These are phyloP conservation scores for Tipula helvola DNA, from an alignment of 2,888 invertebrate species.

Conservation along the genomic window DNA sequence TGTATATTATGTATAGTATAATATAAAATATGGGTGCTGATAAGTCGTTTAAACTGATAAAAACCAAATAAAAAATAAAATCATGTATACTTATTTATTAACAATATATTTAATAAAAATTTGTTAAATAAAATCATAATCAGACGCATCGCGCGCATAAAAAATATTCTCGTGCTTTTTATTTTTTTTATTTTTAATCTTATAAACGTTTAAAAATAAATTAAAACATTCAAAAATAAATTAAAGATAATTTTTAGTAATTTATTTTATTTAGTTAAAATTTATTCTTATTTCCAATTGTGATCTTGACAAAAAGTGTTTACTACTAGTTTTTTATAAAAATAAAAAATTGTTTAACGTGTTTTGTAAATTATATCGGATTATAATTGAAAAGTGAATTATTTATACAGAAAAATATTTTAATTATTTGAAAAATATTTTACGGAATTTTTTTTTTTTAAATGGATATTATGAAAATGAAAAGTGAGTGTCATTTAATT, in stretches of 20 bases:
- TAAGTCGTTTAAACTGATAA: not conserved
- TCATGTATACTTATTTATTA: not conserved
- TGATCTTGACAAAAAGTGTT: conserved; percentile 4
- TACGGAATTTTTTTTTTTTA: not conserved
- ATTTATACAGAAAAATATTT: not conserved
- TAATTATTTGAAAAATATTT: not conserved
- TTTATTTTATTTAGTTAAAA: not conserved
- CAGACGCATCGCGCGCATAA: not conserved
- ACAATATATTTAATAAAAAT: not conserved
- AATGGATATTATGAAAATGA: not conserved
- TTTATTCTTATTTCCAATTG: not conserved
- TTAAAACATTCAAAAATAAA: not conserved
- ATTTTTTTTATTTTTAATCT: not conserved
- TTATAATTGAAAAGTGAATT: not conserved
- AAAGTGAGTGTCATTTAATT: not conserved
- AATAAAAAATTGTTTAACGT: not conserved
- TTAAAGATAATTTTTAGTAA: not conserved
- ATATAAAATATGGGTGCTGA: not conserved
- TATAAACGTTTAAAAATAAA: not conserved
- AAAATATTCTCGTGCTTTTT: not conserved
- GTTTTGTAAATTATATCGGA: not conserved
- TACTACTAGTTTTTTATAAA: not conserved
- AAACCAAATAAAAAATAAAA: not conserved
- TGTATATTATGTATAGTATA: not conserved
- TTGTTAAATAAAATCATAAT: not conserved